Conservation (phyloP, 2,888 invertebrate genomes). For the Lithosia quadra region DNA sequence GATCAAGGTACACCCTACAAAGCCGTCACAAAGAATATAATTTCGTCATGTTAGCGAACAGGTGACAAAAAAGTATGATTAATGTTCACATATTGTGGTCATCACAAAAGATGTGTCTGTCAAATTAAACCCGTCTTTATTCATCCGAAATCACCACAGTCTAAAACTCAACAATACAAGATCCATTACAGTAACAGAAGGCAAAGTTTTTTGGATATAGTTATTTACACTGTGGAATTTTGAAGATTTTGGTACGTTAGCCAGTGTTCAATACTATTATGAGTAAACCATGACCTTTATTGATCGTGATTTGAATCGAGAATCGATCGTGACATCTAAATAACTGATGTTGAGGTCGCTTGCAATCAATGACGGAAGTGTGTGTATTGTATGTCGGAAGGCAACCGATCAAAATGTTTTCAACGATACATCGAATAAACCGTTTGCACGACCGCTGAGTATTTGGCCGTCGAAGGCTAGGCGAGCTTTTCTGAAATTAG, state of each 20-base stretch:
- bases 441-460: conserved; percentile 54
- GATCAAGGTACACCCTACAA: conserved; percentile 76
- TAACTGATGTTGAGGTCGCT: conserved; percentile 75
- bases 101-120: conserved; percentile 77
- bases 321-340: conserved; percentile 83
- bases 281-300: conserved; percentile 78
- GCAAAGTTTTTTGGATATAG: conserved; percentile 6
- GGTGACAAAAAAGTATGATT: conserved; percentile 85
- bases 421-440: conserved; percentile 59
- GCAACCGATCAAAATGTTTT: conserved; percentile 64
- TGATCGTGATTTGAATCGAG: conserved; percentile 73
- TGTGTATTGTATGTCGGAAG: conserved; percentile 71
- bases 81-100: conserved; percentile 70
- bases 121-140: conserved; percentile 63
- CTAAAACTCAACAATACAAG: conserved; percentile 42
- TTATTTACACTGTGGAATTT: conserved; percentile 41
- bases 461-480: conserved; percentile 59
- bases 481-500: conserved; percentile 44
- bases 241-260: conserved; percentile 47
- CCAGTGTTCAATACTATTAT: conserved; percentile 64
- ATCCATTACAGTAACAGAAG: conserved; percentile 15
- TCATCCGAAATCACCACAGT: conserved; percentile 53
- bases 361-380: conserved; percentile 83
- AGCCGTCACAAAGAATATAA: conserved; percentile 78
- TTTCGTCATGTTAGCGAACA: conserved; percentile 80